Conservation (phyloP, 2,888 invertebrate genomes). For the Caenorhabditis macrosperma region DNA sequence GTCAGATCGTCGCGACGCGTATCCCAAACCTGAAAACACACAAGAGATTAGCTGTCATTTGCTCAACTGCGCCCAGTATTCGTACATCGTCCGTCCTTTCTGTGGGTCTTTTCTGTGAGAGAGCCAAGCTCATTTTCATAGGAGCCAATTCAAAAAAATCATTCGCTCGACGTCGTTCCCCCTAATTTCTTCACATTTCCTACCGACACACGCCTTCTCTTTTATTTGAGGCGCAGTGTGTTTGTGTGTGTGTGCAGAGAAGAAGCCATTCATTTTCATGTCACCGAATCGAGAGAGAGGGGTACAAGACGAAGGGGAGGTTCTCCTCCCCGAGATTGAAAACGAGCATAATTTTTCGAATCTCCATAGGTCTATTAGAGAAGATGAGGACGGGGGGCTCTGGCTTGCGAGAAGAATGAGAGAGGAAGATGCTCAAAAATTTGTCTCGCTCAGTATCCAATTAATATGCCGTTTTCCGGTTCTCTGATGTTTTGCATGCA, state of each 20-base stretch:
- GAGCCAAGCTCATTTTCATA: too few relatives aligned
- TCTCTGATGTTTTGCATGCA: not conserved
- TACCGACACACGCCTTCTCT: not conserved
- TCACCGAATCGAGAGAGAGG: not conserved
- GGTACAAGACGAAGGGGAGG: not conserved
- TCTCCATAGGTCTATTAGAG: too few relatives aligned
- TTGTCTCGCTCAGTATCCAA: not conserved
- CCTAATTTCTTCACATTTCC: too few relatives aligned
- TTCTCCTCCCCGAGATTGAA: too few relatives aligned
- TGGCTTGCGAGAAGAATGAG: too few relatives aligned
- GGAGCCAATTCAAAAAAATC: too few relatives aligned
- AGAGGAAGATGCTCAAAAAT: too few relatives aligned
- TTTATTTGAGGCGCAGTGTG: not conserved
- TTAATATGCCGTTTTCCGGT: not conserved
- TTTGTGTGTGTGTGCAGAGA: not conserved
- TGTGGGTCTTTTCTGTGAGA: too few relatives aligned
- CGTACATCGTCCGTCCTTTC: not conserved
- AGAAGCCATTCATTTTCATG: slow-evolving; percentile 10
- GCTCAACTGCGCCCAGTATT: not conserved
- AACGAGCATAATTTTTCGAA: too few relatives aligned
- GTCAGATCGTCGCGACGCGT: slow-evolving; percentile 88
- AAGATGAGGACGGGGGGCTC: not conserved
- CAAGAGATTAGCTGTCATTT: too few relatives aligned
- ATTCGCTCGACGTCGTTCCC: too few relatives aligned
- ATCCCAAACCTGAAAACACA: slow-evolving; percentile 91